Conservation (phyloP, 92 coral and sea anemone genomes). For the Heliopora coerulea region DNA sequence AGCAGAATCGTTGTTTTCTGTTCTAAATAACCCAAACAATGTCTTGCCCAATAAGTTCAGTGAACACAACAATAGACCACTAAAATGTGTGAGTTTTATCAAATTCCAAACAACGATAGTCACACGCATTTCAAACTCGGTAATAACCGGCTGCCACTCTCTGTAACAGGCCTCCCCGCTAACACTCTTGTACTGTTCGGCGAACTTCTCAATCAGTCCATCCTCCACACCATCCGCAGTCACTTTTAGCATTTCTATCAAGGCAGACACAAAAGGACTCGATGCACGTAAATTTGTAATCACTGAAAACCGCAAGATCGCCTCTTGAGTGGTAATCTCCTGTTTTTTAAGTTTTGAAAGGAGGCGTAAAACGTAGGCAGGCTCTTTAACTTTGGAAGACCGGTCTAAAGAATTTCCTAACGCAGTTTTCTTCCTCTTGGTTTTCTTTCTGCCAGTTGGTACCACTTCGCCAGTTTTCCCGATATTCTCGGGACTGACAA, state of each 20-base stretch:
- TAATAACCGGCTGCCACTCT: conserved; percentile 56
- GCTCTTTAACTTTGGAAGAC: neutral
- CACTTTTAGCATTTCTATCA: conserved; percentile 28
- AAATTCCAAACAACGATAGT: conserved; percentile 45
- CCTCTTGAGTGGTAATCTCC: conserved; percentile 28
- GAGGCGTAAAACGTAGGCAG: neutral
- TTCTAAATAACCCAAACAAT: conserved; percentile 32
- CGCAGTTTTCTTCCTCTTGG: neutral
- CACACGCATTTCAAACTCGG: conserved; percentile 66
- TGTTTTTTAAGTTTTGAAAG: conserved; percentile 1
- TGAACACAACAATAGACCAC: conserved; percentile 44
- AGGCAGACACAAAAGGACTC: conserved; percentile 14
- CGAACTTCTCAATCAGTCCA: conserved; percentile 14
- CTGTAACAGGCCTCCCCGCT: neutral
- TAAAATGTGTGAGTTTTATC: conserved; percentile 31
- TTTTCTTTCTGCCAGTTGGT: neutral
- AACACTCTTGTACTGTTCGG: conserved; percentile 12
- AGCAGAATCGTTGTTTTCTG: conserved; percentile 29
- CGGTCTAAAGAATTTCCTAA: conserved; percentile 13
- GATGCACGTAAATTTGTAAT: neutral
- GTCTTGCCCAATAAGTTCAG: conserved; percentile 36
- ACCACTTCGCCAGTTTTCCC: neutral
- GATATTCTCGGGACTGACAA: neutral
- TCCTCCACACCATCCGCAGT: conserved; percentile 2
- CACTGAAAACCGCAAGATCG: conserved; percentile 26